These are phyloP conservation scores for Chiloscyllium plagiosum DNA, from an alignment of 2,113 vertebrate genomes.

Conservation along the genomic window DNA sequence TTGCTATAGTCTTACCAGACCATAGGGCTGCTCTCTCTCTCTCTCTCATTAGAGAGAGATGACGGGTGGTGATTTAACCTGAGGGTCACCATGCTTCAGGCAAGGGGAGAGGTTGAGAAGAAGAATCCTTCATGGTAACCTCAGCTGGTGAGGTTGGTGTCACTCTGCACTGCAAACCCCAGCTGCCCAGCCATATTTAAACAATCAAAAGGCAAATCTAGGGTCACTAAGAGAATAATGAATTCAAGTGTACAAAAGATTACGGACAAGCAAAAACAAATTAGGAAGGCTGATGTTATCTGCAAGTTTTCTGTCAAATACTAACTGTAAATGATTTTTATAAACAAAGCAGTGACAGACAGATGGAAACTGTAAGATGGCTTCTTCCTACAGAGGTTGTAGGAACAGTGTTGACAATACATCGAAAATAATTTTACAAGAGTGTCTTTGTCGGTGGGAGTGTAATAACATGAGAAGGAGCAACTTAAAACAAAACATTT, in stretches of 20 bases:
- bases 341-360: background rate
- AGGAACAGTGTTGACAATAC: background rate
- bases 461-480: background rate
- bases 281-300: background rate
- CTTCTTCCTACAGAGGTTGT: background rate
- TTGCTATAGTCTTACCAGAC: too few species aligned
- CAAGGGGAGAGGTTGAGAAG: too few species aligned
- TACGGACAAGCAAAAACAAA: background rate
- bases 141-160: too few species aligned
- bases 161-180: too few species aligned
- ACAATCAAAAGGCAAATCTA: background rate
- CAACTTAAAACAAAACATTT: background rate
- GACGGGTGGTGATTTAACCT: too few species aligned
- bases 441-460: background rate
- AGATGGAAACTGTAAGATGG: background rate
- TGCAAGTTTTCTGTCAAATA: background rate
- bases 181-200: background rate
- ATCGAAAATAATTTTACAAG: background rate
- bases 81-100: too few species aligned
- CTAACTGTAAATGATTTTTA: background rate
- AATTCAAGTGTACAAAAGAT: background rate
- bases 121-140: too few species aligned
- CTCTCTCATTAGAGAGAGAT: too few species aligned
- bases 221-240: background rate
- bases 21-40: too few species aligned